Base-by-base conservation (phyloP, 1,140 invertebrate genomes). In the Drosophila serrata region DNA sequence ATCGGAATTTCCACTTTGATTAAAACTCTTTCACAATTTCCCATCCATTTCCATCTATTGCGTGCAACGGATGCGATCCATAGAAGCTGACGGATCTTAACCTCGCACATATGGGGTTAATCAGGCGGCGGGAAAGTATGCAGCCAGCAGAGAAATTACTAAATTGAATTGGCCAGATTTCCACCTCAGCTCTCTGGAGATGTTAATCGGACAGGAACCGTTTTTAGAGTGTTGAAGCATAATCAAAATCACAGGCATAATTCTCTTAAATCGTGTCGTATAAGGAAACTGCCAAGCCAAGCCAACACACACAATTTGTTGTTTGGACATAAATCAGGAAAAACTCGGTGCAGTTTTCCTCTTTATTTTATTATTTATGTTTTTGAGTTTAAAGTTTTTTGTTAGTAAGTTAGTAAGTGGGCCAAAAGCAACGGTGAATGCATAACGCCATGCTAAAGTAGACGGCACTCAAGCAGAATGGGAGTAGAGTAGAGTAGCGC, bases 381-480 rank as follows among this genome's bases (percentile, higher is more conserved):
- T 67, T 29, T 29, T 43, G 11, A 43, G 15, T 62, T 75, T 51
- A 31, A 39, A 39, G 22, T 13, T 29, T n/a, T 24, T 35, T 31
- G 7, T 12, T 67, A 22, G 43, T 4, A 13, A 51, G 69, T 22
- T 48, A 19, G 60, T 59, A 77, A 68, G 74, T 77, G 56, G 74
- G 74, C 62, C 74, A 77, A 77, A 72, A 77, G 74, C 74, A 77
- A 77, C 74, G 74, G 74, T 77, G 74, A 77, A 77, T 77, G 74
- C 74, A 77, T 68, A 77, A 77, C 55, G 62, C 53, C 51, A 27
- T 37, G 53, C 39, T 33, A 35, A 46, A 33, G 69, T 73, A 58
- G 53, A 27, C 67, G 57, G 73, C 74, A 49, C 62, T 69, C 62
- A 60, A 77, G 74, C 74, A 77, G 74, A 77, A 77, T 77, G 55